A percentile compares a stretch with the other conserved stretches of the same genome.
Evolutionary conservation across 2,888 invertebrate species (phyloP).

Genomic region (Rhagium mordax): DNA sequence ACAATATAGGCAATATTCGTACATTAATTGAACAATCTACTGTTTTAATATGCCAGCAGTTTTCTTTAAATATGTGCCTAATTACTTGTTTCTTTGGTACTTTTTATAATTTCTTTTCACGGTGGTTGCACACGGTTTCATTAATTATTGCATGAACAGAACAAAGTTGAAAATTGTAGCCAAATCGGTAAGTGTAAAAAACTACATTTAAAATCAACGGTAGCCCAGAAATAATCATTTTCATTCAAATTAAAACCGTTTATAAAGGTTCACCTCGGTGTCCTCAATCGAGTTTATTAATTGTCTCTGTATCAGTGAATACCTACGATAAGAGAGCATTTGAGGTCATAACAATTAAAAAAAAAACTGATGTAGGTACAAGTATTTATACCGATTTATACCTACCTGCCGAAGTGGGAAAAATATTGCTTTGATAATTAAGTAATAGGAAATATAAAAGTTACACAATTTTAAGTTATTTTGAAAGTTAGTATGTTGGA

Average conservation of each 20-base stretch:
- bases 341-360: neutral
- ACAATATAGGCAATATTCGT: too few species aligned
- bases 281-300: neutral
- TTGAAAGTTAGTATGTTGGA: too few species aligned
- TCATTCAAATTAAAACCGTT: neutral
- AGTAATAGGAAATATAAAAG: too few species aligned
- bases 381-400: too few species aligned
- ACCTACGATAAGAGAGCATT: neutral
- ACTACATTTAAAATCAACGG: neutral
- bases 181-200: neutral
- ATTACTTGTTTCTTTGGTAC: conserved; percentile 11
- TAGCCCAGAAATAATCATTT: neutral
- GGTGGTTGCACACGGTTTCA: conserved; percentile 26
- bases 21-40: too few species aligned
- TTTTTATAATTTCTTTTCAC: conserved; percentile 23
- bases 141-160: conserved; percentile 26
- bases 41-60: too few species aligned
- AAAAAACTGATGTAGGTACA: too few species aligned
- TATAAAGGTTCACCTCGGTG: neutral
- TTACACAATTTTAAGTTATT: too few species aligned
- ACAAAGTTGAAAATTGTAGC: conserved; percentile 7
- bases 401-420: too few species aligned
- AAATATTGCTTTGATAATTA: too few species aligned
- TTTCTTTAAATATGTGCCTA: neutral
- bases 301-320: too few species aligned